A percentile compares a stretch with the other conserved stretches of the same genome.
Conservation (phyloP, 2,113 vertebrate genomes). For the Ardeotis arabs region DNA sequence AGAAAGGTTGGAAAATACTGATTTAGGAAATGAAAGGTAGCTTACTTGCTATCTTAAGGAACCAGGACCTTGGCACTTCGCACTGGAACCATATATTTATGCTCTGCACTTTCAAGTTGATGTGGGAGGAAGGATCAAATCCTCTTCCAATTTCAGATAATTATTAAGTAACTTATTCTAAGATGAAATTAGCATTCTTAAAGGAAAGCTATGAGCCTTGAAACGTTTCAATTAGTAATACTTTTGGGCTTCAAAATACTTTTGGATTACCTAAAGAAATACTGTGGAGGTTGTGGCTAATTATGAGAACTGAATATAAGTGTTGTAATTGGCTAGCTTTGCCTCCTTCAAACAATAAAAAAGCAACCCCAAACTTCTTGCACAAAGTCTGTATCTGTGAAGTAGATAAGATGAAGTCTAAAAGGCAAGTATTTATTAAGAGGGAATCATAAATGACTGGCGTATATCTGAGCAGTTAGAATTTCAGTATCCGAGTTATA, state of each 20-base stretch:
- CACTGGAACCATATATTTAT: background rate
- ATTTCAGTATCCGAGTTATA: background rate
- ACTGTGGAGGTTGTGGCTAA: background rate
- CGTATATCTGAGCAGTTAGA: background rate
- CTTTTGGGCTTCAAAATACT: slow-evolving; percentile 9
- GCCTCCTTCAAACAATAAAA: background rate
- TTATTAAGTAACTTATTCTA: slow-evolving; percentile 9
- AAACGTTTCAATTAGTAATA: slow-evolving; percentile 40
- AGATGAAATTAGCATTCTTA: slow-evolving; percentile 40
- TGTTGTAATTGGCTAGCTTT: background rate
- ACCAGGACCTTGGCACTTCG: background rate
- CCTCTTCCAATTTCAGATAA: background rate
- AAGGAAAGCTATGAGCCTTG: slow-evolving; percentile 37
- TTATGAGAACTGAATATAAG: background rate
- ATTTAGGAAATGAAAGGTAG: background rate
- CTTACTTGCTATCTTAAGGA: slow-evolving; percentile 1
- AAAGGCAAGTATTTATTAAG: background rate
- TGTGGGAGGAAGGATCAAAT: background rate
- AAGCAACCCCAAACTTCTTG: background rate
- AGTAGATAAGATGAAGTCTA: background rate
- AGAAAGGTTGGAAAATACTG: background rate
- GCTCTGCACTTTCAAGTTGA: background rate
- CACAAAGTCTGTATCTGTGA: background rate
- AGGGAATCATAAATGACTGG: background rate
- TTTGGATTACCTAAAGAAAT: background rate